These are phyloP conservation scores for Sinhomidia bicolor DNA, from an alignment of 2,888 invertebrate species.

Conservation along the genomic window DNA sequence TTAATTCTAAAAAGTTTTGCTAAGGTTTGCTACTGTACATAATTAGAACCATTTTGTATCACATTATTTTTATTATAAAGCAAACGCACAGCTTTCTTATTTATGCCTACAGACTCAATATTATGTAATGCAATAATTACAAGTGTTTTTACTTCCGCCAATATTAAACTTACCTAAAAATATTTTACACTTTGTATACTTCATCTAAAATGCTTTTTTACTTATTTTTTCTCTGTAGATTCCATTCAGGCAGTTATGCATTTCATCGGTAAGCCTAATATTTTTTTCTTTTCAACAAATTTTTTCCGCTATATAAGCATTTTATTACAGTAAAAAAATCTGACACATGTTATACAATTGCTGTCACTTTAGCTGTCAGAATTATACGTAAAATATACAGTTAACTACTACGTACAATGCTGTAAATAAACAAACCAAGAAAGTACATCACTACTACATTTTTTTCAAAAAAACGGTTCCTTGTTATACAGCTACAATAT, in stretches of 20 bases:
- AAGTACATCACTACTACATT: background rate
- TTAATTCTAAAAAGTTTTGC: no score
- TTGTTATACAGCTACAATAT: conserved; percentile 1
- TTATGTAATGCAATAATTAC: background rate
- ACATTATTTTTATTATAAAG: no score
- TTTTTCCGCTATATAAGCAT: conserved; percentile 35
- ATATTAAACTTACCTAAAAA: conserved; percentile 3
- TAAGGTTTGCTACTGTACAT: no score
- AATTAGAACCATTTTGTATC: no score
- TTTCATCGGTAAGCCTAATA: conserved; percentile 79
- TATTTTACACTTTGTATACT: conserved; percentile 31
- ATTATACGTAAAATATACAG: background rate
- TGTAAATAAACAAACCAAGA: background rate
- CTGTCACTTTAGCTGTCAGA: conserved; percentile 24
- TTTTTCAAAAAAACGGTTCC: background rate
- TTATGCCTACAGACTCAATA: no score
- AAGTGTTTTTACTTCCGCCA: conserved; percentile 29
- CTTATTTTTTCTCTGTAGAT: conserved; percentile 78
- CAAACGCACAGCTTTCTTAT: no score
- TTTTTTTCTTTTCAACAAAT: conserved; percentile 61
- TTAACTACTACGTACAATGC: background rate
- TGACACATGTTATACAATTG: conserved; percentile 9
- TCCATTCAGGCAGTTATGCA: conserved; percentile 80
- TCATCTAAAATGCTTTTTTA: conserved; percentile 64
- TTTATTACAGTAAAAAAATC: conserved; percentile 5